Base-by-base conservation (phyloP, 2,113 vertebrate species). In the Eudyptes chrysolophus region DNA sequence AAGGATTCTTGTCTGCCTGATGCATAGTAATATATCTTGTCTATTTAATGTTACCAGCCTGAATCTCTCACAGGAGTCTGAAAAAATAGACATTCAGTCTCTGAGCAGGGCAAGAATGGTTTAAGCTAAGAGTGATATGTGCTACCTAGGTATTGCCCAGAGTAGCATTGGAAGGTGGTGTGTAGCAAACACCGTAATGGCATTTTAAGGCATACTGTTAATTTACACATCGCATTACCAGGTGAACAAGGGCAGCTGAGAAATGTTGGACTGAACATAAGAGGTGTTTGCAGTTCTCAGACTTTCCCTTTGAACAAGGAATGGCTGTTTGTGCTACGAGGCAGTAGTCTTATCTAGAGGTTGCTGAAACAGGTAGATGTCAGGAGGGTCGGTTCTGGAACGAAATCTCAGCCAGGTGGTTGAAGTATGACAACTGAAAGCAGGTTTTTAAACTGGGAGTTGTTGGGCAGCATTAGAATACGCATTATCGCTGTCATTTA, bases 371-470 rank as follows among this genome's bases (percentile, higher is more conserved):
- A 6, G 52, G n/a, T 40, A 85, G 61, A 13, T 82, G 87, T 93
- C 92, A 85, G 62, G 78, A 83, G 34, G 78, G 93, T 97, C 94
- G 42, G 24, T 72, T 87, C 70, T 54, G 81, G 57, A 82, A 83
- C 0, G 0, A 92, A 69, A 57, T 76, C 84, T 81, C 34, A 44
- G 54, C 65, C 81, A 72, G 78, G 19, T 76, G 54, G 27, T 60
- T 92, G 32, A 84, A 82, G 61, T 40, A 20, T 26, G 52, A 61
- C 57, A 69, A 61, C 17, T 40, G 54, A 94, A 93, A 87, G 27
- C 49, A 87, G 30, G 36, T 74, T 97, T 94, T 96, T 84, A 84
- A 61, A 61, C 30, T 54, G 38, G 30, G 54, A 74, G 36, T 16
- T 92, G 46, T 86, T 80, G 65, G 51, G 55, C 36, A 74, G 58